Conservation (phyloP, 2,113 vertebrate genomes). For the Rhadina sibilatrix region DNA sequence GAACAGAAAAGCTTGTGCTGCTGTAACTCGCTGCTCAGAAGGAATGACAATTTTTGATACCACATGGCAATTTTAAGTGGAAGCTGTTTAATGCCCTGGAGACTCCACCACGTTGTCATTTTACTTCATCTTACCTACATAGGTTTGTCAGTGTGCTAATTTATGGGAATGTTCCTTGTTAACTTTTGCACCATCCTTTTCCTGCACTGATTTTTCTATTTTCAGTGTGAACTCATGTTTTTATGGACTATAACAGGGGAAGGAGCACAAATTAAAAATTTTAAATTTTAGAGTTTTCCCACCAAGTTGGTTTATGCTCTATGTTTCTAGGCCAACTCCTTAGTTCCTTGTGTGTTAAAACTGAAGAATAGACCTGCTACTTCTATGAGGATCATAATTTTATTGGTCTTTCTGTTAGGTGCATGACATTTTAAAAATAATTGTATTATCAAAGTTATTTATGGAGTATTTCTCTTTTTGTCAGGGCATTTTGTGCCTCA, state of each 20-base stretch:
- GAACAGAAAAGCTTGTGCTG: not conserved
- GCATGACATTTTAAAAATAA: not conserved
- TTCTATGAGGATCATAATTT: not conserved
- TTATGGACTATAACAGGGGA: not conserved
- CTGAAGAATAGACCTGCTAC: not conserved
- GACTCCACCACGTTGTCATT: not conserved
- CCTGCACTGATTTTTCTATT: not conserved
- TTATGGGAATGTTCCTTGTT: not conserved
- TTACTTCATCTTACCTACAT: not conserved
- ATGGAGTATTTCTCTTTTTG: not conserved
- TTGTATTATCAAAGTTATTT: not conserved
- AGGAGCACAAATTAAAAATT: not conserved
- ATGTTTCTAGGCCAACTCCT: not conserved
- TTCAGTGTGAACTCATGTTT: not conserved
- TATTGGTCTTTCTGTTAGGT: not conserved
- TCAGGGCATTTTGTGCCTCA: not conserved
- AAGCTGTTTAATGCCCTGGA: not conserved
- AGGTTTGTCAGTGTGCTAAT: not conserved
- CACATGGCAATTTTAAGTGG: not conserved
- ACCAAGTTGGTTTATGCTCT: not conserved
- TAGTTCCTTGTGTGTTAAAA: not conserved
- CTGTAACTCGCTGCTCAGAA: not conserved
- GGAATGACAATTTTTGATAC: not conserved
- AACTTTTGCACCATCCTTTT: not conserved
- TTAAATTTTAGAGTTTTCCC: not conserved